Base-by-base conservation (phyloP, 2,888 invertebrate species). In the Carterocephalus palaemon region DNA sequence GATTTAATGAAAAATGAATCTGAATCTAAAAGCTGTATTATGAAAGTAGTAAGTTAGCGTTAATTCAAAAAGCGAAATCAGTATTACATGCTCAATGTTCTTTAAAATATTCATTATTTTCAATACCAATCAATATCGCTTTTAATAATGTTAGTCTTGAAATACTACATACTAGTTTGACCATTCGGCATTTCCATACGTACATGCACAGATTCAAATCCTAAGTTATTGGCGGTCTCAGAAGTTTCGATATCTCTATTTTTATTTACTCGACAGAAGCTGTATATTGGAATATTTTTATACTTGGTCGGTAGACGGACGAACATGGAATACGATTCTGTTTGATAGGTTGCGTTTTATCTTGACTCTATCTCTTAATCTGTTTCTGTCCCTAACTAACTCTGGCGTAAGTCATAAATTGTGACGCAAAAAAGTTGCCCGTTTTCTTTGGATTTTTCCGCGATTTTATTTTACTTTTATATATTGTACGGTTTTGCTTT, bases 171-270 rank as follows among this genome's bases (percentile, higher is more conserved):
- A 29, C 16, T 16, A 29, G 16, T 8, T 8, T 29, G 16, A 29
- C 16, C 67, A 67, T 50, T 59, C 60, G 61, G 60, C 52, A 81
- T 81, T 78, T 74, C 74, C 77, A 77, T 79, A 79, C 67, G 73
- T 74, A 77, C 71, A 75, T 16, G n/a, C n/a, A n/a, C 70, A 70
- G 65, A 70, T 60, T 67, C 64, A 71, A 76, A 80, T 76, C 77
- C 75, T 56, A 72, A 80, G 74, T 75, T 82, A 81, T 82, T 79
- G 83, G 76, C 75, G 73, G 67, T 81, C 84, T 80, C 81, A 61
- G 53, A 80, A 68, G 83, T 65, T 70, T 70, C 74, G 71, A 81
- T 81, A 79, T 78, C 65, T 70, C 70, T 78, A 82, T 77, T 77
- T 82, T 80, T 57, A 60, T 60, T 60, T 60, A 52, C 51, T 49